A percentile compares a stretch with the other conserved stretches of the same genome.
Evolutionary conservation across 2,113 vertebrate species (phyloP).

Genomic region (Nicator chloris): DNA sequence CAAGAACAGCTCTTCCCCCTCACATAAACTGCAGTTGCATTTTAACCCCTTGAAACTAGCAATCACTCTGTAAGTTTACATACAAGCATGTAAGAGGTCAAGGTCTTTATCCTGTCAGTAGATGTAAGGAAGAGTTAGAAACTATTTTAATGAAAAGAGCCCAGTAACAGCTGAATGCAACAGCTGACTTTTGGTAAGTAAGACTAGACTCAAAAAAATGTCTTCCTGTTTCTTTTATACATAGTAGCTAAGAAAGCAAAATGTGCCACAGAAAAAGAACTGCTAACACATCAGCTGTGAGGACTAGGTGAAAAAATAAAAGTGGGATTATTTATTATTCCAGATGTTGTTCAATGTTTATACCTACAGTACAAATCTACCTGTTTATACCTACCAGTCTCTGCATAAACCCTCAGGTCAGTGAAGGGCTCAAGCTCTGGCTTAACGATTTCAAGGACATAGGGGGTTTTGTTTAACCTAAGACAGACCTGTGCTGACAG

Average conservation of each 20-base stretch:
- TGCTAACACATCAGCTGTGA: background rate
- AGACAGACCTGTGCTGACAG: background rate
- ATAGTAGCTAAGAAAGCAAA: background rate
- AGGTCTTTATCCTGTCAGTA: background rate
- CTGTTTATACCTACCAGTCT: background rate
- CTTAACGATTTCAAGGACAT: background rate
- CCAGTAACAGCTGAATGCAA: background rate
- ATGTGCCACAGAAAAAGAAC: background rate
- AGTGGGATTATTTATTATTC: background rate
- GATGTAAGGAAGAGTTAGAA: background rate
- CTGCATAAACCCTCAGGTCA: background rate
- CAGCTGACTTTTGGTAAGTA: background rate
- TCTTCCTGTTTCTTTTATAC: background rate
- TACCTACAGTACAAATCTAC: background rate
- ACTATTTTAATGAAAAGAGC: background rate
- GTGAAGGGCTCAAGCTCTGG: background rate
- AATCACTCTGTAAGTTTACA: background rate
- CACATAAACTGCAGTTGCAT: background rate
- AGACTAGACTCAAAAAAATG: background rate
- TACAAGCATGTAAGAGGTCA: background rate
- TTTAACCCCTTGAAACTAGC: background rate
- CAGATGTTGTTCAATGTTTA: background rate
- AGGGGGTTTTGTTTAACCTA: background rate
- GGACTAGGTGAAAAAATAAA: background rate
- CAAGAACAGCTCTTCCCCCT: background rate